Percentiles rank a stretch among this genome's conserved stretches.
Evolutionary conservation across 2,888 invertebrate species (phyloP).

Genomic region (Helicoverpa assulta): DNA sequence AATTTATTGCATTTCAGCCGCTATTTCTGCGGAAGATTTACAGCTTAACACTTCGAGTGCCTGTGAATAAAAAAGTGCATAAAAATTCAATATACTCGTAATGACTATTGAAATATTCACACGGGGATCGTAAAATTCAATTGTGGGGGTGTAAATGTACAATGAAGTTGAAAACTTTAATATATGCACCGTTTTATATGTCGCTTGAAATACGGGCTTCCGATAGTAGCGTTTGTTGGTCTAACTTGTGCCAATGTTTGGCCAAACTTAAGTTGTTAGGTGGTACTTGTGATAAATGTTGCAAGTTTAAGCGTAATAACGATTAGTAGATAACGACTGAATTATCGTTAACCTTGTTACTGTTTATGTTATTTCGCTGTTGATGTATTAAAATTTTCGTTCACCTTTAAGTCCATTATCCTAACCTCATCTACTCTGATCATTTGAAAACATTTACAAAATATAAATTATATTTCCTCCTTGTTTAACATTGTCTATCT

Average conservation of each 20-base stretch:
- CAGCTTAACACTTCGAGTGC: conserved; percentile 55
- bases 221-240: conserved; percentile 60
- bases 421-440: not conserved
- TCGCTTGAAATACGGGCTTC: conserved; percentile 63
- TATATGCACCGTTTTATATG: conserved; percentile 66
- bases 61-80: conserved; percentile 68
- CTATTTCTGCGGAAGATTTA: conserved; percentile 58
- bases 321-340: conserved; percentile 1
- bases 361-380: not conserved
- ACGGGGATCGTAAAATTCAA: conserved; percentile 72
- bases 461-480: not conserved
- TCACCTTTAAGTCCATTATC: not conserved
- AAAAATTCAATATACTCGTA: conserved; percentile 66
- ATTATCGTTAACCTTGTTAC: not conserved
- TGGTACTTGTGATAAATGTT: not conserved
- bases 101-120: conserved; percentile 67
- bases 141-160: conserved; percentile 75
- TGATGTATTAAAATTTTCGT: not conserved
- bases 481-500: not conserved
- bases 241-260: conserved; percentile 57
- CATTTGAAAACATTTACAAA: conserved; percentile 1
- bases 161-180: conserved; percentile 68
- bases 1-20: conserved; percentile 52
- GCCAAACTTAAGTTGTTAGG: conserved; percentile 31
- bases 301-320: not conserved